Conservation (phyloP, 1,140 invertebrate genomes). For the Bombus waltoni region DNA sequence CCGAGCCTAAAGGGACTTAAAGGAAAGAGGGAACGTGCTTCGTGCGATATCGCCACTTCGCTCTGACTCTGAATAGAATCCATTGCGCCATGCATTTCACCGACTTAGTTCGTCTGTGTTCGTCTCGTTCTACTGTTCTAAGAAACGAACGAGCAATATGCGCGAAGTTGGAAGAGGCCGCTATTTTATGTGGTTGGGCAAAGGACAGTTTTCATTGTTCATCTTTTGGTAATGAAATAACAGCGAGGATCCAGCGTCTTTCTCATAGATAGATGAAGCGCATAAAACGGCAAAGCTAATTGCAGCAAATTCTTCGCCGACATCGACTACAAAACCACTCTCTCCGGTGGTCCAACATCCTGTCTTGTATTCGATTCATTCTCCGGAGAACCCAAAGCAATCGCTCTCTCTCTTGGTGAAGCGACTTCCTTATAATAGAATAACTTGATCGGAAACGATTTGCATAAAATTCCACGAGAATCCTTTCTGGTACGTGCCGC, state of each 20-base stretch:
- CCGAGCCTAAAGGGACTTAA: neutral
- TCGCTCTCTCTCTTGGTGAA: conserved; percentile 9
- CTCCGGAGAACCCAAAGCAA: conserved; percentile 30
- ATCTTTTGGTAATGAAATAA: conserved; percentile 21
- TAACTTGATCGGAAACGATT: neutral
- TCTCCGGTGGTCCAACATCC: conserved; percentile 14
- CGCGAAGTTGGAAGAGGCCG: neutral
- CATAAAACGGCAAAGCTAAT: conserved; percentile 43
- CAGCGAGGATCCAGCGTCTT: neutral
- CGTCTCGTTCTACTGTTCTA: neutral
- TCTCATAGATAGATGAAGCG: conserved; percentile 15
- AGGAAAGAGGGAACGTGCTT: neutral
- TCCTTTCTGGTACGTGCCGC: neutral
- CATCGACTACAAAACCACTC: conserved; percentile 42
- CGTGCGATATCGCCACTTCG: neutral
- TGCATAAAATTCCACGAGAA: neutral
- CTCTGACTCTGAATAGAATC: neutral
- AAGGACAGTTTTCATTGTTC: neutral
- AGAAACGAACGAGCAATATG: neutral
- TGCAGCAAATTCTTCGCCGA: conserved; percentile 40
- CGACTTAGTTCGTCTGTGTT: neutral
- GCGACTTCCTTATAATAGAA: neutral
- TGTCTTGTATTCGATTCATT: conserved; percentile 10
- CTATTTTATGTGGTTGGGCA: neutral
- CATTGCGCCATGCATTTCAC: neutral